A percentile compares a stretch with the other conserved stretches of the same genome.
These are phyloP conservation scores for Xenops minutus DNA, from an alignment of 2,797 vertebrate species.

Conservation along the genomic window DNA sequence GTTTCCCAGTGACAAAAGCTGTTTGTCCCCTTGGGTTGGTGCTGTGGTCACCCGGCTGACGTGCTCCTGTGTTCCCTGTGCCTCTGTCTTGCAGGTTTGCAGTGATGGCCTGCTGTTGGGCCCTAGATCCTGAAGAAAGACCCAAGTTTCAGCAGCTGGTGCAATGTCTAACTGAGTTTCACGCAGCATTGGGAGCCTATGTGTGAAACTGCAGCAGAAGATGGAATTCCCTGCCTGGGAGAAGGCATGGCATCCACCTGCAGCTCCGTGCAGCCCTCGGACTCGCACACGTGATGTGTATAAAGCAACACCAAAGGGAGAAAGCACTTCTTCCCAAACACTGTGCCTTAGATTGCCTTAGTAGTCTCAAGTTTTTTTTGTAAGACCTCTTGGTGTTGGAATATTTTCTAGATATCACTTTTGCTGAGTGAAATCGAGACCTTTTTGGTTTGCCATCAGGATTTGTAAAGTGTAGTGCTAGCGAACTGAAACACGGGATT, in stretches of 20 bases:
- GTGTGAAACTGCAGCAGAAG: slow-evolving; percentile 78
- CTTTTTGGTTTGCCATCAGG: slow-evolving; percentile 56
- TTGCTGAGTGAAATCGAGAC: slow-evolving; percentile 72
- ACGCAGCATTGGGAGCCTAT: slow-evolving; percentile 93
- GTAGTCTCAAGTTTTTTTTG: slow-evolving; percentile 71
- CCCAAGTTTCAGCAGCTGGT: slow-evolving; percentile 99
- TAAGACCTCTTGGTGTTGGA: slow-evolving; percentile 75
- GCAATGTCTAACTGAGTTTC: slow-evolving; percentile 98
- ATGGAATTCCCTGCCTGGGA: neutral
- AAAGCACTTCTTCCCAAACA: slow-evolving; percentile 74
- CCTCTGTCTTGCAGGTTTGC: slow-evolving; percentile 84
- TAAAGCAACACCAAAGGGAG: slow-evolving; percentile 68
- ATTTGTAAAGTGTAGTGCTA: slow-evolving; percentile 68
- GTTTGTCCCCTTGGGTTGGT: neutral
- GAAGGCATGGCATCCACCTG: neutral
- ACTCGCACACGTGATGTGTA: slow-evolving; percentile 30
- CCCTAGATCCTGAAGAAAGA: slow-evolving; percentile 94
- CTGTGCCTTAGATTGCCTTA: slow-evolving; percentile 86
- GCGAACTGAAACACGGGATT: slow-evolving; percentile 60
- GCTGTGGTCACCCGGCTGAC: neutral
- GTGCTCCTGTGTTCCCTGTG: neutral
- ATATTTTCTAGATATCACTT: slow-evolving; percentile 78
- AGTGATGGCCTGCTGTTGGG: slow-evolving; percentile 99
- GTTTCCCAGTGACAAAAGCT: neutral
- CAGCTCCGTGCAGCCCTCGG: neutral